phyloP scores from a whole-genome alignment of 2,888 invertebrate species.

The Arrhopalites spinosus region DNA sequence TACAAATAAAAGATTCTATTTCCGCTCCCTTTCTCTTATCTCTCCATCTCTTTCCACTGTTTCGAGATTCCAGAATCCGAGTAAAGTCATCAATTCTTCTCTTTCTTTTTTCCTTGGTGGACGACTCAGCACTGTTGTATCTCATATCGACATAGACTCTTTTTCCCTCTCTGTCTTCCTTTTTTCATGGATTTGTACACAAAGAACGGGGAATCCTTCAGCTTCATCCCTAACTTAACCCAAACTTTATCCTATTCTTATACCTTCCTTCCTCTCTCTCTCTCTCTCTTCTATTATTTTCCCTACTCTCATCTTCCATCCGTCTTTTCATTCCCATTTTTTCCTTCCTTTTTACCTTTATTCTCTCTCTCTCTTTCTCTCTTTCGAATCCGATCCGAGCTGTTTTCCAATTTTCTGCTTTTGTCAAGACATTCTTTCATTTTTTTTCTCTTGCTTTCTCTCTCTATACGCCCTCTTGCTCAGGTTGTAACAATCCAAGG shows the following conservation, averaged over 20 bases:
- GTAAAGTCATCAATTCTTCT: no score
- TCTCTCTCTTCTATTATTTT: no score
- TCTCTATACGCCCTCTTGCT: not conserved
- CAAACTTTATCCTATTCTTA: not conserved
- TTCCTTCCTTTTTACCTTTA: conserved; percentile 5
- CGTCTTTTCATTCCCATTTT: conserved; percentile 1
- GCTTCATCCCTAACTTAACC: no score
- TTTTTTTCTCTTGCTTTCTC: not conserved
- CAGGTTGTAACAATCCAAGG: not conserved
- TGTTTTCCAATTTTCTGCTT: not conserved
- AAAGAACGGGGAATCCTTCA: not conserved
- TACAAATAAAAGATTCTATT: not conserved
- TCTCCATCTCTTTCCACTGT: not conserved
- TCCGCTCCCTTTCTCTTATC: not conserved
- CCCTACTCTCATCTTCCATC: not conserved
- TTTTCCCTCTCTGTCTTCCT: not conserved
- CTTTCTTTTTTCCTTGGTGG: no score
- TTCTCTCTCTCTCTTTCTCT: not conserved
- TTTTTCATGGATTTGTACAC: not conserved
- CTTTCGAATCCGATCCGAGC: not conserved
- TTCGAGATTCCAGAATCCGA: no score
- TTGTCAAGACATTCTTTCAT: not conserved
- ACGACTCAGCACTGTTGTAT: not conserved
- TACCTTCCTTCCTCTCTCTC: not conserved
- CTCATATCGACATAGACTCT: not conserved